Evolutionary conservation across 1,140 invertebrate species (phyloP), one percentile per base, ranked within the genome.

Genomic region (Nylanderia fulva): DNA sequence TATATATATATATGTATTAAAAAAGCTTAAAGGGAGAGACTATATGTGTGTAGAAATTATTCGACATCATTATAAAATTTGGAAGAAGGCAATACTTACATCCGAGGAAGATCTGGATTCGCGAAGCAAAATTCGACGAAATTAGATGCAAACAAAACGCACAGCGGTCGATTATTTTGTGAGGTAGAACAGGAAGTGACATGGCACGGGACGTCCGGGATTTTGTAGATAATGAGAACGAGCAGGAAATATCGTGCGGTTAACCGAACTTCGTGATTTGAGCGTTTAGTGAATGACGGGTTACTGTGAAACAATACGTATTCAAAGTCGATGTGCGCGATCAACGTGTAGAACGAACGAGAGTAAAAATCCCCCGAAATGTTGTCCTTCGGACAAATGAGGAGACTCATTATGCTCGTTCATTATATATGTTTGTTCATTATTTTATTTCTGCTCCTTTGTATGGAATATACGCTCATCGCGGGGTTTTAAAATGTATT

Each of bases 191-290:
- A 54, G 92, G 92, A 92, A 92, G 88, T 87, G 84, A 85, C 90
- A 91, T 85, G 88, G 90, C 90, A 86, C 91, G 85, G 87, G 88
- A 90, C 91, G 90, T 93, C 92, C 91, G 92, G 92, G 91, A 91
- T 91, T 92, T 91, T 84, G 85, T 88, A 82, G 85, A 88, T 85
- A 85, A 89, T 84, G 84, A 90, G 86, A 88, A 79, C 84, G 79
- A 66, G 82, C 90, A 93, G 92, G 92, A 93, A 92, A 90, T 91
- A 88, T 86, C 88, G 84, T 93, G 92, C 89, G 93, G 93, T 93
- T 92, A 93, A 94, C 92, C 91, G 88, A 88, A 88, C 80, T 86
- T 88, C 60, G 85, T 77, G 87, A 86, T 84, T 88, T 58, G 77
- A 79, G 36, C 76, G 77, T 74, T 77, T 21, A 72, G 75, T 61